A percentile compares a stretch with the other conserved stretches of the same genome.
These are phyloP conservation scores for Drosophila lutescens DNA, from an alignment of 2,888 invertebrate species.

Conservation along the genomic window DNA sequence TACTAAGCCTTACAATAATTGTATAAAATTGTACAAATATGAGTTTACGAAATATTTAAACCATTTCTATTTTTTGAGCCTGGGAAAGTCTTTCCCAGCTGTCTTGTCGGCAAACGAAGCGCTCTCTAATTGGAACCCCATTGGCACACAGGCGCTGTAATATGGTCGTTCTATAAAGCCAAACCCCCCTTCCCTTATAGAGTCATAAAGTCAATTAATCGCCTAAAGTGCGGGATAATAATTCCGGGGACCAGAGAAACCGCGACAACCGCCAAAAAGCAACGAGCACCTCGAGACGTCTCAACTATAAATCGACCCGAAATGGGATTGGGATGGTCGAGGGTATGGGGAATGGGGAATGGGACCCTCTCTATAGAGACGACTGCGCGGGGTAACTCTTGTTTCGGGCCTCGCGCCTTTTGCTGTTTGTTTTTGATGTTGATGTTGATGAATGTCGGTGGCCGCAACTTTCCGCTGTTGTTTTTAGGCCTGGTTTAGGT, in stretches of 20 bases:
- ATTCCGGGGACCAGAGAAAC: conserved; percentile 63
- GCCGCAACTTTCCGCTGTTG: conserved; percentile 67
- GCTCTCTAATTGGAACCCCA: conserved; percentile 71
- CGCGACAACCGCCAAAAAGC: conserved; percentile 79
- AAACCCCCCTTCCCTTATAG: not conserved
- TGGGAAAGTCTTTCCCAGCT: conserved; percentile 42
- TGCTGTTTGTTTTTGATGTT: conserved; percentile 75
- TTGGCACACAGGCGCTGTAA: conserved; percentile 31
- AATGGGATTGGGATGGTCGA: conserved; percentile 10
- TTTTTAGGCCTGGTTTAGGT: conserved; percentile 42
- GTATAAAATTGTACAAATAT: too few species aligned
- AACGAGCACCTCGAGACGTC: conserved; percentile 66
- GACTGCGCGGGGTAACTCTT: conserved; percentile 38
- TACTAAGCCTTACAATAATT: too few species aligned
- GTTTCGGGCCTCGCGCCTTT: conserved; percentile 68
- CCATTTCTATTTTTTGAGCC: not conserved
- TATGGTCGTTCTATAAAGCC: conserved; percentile 20
- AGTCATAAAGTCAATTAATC: conserved; percentile 70
- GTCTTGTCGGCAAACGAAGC: conserved; percentile 13
- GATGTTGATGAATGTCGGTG: conserved; percentile 76
- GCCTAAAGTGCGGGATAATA: conserved; percentile 68
- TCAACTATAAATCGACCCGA: conserved; percentile 48
- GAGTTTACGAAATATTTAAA: too few species aligned
- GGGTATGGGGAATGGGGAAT: conserved; percentile 29
- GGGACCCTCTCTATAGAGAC: conserved; percentile 21